Evolutionary conservation across 2,888 invertebrate genomes (phyloP), one percentile per base, ranked within the genome.

Genomic region (Blera fallax): DNA sequence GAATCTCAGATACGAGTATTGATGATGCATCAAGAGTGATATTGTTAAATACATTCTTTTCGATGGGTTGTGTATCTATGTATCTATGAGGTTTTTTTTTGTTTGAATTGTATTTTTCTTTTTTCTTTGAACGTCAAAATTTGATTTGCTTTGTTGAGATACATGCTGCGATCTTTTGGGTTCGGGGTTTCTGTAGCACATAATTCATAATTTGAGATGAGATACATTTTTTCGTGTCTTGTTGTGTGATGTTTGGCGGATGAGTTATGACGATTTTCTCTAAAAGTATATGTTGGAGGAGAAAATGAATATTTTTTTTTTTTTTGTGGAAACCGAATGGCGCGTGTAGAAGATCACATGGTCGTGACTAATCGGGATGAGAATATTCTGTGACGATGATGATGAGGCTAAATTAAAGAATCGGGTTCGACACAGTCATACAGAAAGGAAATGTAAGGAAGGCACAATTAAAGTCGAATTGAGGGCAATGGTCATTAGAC

Each of bases 291-390:
- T 40, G 6, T 27, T 18, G 1, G 27, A 10, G 34, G 24, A 18
- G 34, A 29, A 67, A 5, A 67, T 67, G 37, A 24, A 16, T 14
- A 21, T 32, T 64, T 48, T 24, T 29, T 32, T 14, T 14, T 32
- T 64, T 48, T 24, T 29, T 32, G 24, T 24, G 40, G 4, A 50
- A 24, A 14, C 18, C 10, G 50, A 40, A 65, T 54, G 37, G 50
- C 65, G 34, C 50, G 65, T 65, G 50, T 50, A 65, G 21, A 50
- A 34, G n/a, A 34, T 34, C 18, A 65, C 65, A 24, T n/a, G 48
- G 21, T 50, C 67, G 37, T 67, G 67, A 52, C 67, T 67, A 40
- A 52, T 40, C 40, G 40, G 11, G 3, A 11, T 34, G 16, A 40
- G 52, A 67, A 54, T 27, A 52, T 67, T 18, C 18, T 45, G 3